phyloP scores from a whole-genome alignment of 1,140 invertebrate species.

The Pogonognathellus flavescens region DNA sequence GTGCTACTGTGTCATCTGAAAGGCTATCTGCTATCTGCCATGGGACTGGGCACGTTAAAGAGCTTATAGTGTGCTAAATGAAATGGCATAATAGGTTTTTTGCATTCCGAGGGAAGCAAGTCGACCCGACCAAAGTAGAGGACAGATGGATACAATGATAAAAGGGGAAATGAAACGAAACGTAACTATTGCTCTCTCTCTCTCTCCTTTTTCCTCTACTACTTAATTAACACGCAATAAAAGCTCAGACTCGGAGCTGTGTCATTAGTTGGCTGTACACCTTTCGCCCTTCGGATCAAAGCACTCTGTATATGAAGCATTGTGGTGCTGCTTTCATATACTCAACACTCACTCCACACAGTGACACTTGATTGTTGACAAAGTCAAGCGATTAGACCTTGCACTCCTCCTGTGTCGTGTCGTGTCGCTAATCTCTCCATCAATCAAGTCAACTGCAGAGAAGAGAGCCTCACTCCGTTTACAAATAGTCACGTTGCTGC shows the following conservation, averaged over 20 bases:
- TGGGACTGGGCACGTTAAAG: constrained; percentile 5
- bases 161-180: constrained; percentile 32
- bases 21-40: not conserved
- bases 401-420: constrained; percentile 30
- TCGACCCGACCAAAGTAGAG: not conserved
- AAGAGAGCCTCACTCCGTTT: not conserved
- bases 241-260: constrained; percentile 7
- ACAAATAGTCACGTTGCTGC: not conserved
- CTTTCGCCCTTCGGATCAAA: too few relatives aligned
- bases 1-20: too few relatives aligned
- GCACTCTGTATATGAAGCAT: too few relatives aligned
- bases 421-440: constrained; percentile 45
- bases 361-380: constrained; percentile 48
- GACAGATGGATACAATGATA: constrained; percentile 36
- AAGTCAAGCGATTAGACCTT: constrained; percentile 38
- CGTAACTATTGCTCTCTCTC: not conserved
- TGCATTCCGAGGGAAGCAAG: constrained; percentile 15
- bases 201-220: constrained; percentile 33
- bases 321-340: not conserved
- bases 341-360: constrained; percentile 6
- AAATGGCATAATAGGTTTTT: constrained; percentile 30
- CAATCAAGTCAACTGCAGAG: constrained; percentile 30
- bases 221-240: constrained; percentile 50
- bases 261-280: not conserved
- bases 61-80: constrained; percentile 45